Evolutionary conservation across 2,113 vertebrate genomes (phyloP), one percentile per base, ranked within the genome.

Genomic region (Periophthalmus modestus): DNA sequence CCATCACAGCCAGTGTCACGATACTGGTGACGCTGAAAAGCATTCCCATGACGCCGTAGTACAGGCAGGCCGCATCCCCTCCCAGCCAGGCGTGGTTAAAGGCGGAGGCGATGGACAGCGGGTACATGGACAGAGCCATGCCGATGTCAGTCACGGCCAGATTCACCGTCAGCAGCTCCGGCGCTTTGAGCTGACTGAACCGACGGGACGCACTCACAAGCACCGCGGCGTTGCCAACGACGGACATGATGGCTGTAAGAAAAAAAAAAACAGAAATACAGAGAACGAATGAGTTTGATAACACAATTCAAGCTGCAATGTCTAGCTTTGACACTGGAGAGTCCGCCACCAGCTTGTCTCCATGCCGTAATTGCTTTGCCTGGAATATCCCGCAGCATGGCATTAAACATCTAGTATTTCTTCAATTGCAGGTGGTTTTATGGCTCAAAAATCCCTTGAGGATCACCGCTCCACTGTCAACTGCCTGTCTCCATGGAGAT

Each of bases 11-110:
- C 68, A 92, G 77, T 1, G 89, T 93, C 79, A 88, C 77, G 78
- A 92, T 90, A 78, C 91, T 92, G 73, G 89, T 89, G n/a, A 91
- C 23, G 3, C 89, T 90, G 81, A 91, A 93, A 74, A 93, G 82
- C 88, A 92, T 90, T 0, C 90, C 91, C 90, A 90, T 90, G 73
- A 91, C 83, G 57, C 89, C 75, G n/a, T 90, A 93, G 68, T 91
- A 90, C 61, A 90, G 83, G 14, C 91, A 92, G 16, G 84, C 73
- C 1, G 48, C 0, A 68, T 92, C 84, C 0, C 89, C 89, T 1
- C 89, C 91, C 1, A 93, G 75, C 89, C 91, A 93, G 73, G 75
- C 62, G 2, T 92, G 91, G 73, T 86, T 92, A 67, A 91, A 92
- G 9, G 89, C 85, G 0, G 91, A 90, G 33, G 84, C 68, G 3